phyloP scores from a whole-genome alignment of 2,888 invertebrate species.

The Copidosoma aretas region DNA sequence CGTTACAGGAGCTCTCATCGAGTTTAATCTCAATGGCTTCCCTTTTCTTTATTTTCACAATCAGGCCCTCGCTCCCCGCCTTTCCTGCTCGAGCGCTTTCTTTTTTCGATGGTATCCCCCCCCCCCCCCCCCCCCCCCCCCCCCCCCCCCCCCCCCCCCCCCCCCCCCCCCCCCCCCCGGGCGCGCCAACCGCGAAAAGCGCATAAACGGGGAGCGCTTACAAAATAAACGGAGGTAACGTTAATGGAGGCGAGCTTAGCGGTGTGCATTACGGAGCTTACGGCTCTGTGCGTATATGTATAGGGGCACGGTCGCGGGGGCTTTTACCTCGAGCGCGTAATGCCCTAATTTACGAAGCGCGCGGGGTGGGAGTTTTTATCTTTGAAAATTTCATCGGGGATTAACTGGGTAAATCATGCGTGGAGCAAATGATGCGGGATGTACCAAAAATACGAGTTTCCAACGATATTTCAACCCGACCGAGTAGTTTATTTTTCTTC shows the following conservation, averaged over 20 bases:
- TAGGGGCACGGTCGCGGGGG: not conserved
- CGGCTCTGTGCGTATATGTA: not conserved
- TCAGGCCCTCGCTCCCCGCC: too few relatives aligned
- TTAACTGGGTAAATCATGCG: not conserved
- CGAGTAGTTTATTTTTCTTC: too few relatives aligned
- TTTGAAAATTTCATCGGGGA: not conserved
- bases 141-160: too few relatives aligned
- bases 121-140: too few relatives aligned
- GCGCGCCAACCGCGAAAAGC: too few relatives aligned
- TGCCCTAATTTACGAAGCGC: not conserved
- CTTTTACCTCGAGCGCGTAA: not conserved
- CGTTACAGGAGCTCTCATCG: constrained; percentile 2
- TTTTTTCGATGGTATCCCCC: not conserved
- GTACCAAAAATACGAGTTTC: too few relatives aligned
- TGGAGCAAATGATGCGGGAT: not conserved
- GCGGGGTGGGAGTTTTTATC: not conserved
- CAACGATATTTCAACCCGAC: too few relatives aligned
- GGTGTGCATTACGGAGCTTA: too few relatives aligned
- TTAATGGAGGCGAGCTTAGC: not conserved
- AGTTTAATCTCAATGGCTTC: constrained; percentile 18
- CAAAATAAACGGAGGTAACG: too few relatives aligned
- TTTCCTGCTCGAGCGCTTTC: not conserved
- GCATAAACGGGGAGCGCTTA: too few relatives aligned
- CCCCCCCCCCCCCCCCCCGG: too few relatives aligned
- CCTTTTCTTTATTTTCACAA: not conserved